Evolutionary conservation across 2,888 invertebrate species (phyloP).

Genomic region (Xestia ashworthii): DNA sequence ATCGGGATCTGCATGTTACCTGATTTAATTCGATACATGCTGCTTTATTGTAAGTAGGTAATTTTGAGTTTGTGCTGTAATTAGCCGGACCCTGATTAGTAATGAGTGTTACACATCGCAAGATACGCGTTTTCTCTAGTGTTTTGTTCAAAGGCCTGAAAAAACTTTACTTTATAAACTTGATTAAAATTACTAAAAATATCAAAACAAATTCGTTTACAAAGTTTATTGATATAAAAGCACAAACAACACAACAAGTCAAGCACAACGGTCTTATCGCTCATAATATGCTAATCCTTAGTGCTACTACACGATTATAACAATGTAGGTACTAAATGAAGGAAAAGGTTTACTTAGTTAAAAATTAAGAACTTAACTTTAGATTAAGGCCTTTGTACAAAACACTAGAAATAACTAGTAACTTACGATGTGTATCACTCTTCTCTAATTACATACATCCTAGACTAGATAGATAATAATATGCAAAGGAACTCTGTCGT

Average conservation of each 20-base stretch:
- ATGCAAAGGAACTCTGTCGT: neutral
- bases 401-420: neutral
- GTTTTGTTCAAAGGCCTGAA: neutral
- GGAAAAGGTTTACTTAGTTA: too few relatives aligned
- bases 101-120: neutral
- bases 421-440: neutral
- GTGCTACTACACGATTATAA: neutral
- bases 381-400: neutral
- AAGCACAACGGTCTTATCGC: neutral
- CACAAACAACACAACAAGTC: neutral
- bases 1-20: constrained; percentile 34
- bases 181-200: neutral
- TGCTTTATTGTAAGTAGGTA: neutral
- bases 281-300: neutral
- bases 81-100: constrained; percentile 8
- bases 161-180: neutral
- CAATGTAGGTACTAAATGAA: neutral
- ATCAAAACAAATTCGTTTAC: neutral
- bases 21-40: constrained; percentile 18
- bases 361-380: neutral
- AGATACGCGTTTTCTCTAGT: neutral
- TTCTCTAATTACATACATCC: too few relatives aligned
- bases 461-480: too few relatives aligned
- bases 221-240: neutral
- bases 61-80: constrained; percentile 14